Conservation (phyloP, 2,888 invertebrate genomes). For the Drosophila maculinotata region DNA sequence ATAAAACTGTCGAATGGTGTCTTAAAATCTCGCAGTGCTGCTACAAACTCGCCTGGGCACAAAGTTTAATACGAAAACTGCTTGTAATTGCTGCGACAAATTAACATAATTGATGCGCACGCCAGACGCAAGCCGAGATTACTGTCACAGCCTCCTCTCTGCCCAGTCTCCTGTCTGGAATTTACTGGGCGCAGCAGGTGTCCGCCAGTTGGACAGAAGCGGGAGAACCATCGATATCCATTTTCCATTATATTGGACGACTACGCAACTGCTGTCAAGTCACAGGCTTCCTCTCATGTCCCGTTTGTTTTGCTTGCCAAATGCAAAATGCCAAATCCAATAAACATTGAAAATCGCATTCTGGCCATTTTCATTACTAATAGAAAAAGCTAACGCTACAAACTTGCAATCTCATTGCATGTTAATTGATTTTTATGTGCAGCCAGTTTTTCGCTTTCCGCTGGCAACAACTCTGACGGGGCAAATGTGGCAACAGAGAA, state of each 20-base stretch:
- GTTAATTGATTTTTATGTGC: conserved; percentile 79
- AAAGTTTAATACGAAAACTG: conserved; percentile 57
- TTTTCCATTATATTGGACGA: conserved; percentile 36
- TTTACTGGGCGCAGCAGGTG: conserved; percentile 70
- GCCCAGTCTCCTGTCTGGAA: neutral
- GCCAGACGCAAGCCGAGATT: conserved; percentile 49
- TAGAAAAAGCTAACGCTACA: conserved; percentile 34
- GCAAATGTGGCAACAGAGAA: neutral
- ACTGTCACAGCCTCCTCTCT: conserved; percentile 16
- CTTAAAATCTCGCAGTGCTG: conserved; percentile 23
- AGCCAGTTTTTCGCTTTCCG: conserved; percentile 17
- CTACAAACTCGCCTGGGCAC: conserved; percentile 17
- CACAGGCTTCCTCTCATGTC: conserved; percentile 22
- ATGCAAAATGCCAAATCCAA: conserved; percentile 67
- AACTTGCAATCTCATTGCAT: conserved; percentile 72
- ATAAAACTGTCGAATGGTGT: conserved; percentile 40
- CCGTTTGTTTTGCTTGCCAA: conserved; percentile 49
- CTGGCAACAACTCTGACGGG: conserved; percentile 3
- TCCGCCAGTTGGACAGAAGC: conserved; percentile 30
- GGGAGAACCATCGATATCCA: conserved; percentile 63
- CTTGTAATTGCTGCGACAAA: conserved; percentile 72
- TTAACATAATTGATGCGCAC: conserved; percentile 76
- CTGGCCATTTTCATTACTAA: conserved; percentile 58
- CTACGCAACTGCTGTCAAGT: conserved; percentile 50
- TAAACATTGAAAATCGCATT: conserved; percentile 66